These are phyloP conservation scores for Nephila pilipes DNA, from an alignment of 1,140 invertebrate genomes.

Conservation along the genomic window DNA sequence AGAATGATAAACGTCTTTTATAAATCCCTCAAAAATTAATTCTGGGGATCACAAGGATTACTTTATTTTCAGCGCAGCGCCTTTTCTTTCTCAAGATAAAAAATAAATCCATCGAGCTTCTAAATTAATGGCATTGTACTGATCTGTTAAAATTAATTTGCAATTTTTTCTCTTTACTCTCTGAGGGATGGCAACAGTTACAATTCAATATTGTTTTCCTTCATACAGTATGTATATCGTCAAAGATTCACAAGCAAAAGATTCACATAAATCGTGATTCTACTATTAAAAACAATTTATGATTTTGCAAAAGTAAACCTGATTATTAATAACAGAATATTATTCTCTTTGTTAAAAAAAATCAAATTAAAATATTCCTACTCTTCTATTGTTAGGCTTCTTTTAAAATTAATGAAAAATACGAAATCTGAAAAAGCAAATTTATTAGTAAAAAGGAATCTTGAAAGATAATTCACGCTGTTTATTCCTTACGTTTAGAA, in stretches of 20 bases:
- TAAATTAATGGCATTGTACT: conserved; percentile 63
- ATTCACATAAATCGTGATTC: background rate
- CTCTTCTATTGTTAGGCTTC: no score
- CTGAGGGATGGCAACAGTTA: background rate
- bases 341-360: no score
- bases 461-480: no score
- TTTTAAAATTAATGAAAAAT: no score
- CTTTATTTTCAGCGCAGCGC: background rate
- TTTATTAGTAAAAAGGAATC: no score
- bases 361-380: no score
- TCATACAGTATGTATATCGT: background rate
- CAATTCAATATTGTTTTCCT: background rate
- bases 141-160: conserved; percentile 67
- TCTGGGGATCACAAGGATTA: conserved; percentile 51
- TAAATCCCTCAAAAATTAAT: conserved; percentile 67
- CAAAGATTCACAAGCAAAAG: background rate
- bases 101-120: background rate
- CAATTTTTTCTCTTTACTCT: background rate
- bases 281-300: no score
- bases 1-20: conserved; percentile 41
- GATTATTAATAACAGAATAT: no score
- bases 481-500: no score
- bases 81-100: conserved; percentile 16
- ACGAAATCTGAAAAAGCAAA: no score
- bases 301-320: no score